These are phyloP conservation scores for Mastacembelus armatus DNA, from an alignment of 2,797 vertebrate species.

Conservation along the genomic window DNA sequence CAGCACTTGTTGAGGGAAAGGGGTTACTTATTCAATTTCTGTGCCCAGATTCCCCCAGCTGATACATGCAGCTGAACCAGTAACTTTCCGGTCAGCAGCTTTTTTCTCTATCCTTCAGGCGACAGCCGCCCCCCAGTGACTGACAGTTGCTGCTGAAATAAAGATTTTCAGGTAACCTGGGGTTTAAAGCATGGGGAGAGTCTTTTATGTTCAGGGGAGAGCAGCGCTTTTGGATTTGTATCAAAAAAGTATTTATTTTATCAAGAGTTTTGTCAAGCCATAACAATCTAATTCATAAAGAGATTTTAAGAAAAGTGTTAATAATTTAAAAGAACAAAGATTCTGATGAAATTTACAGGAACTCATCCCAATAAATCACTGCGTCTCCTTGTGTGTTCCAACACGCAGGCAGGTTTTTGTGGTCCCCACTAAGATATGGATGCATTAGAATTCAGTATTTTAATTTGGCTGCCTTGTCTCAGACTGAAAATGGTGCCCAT, in stretches of 20 bases:
- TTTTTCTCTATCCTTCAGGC: slow-evolving; percentile 45
- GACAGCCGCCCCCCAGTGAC: slow-evolving; percentile 24
- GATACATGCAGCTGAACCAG: slow-evolving; percentile 34
- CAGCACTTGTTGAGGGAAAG: slow-evolving; percentile 10
- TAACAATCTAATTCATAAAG: slow-evolving; percentile 22
- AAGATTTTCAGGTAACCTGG: slow-evolving; percentile 13
- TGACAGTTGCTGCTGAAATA: slow-evolving; percentile 25
- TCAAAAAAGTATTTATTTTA: slow-evolving; percentile 11
- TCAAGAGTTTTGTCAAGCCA: slow-evolving; percentile 15
- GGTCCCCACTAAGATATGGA: slow-evolving; percentile 23
- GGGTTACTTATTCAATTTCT: slow-evolving; percentile 21
- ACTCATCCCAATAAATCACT: slow-evolving; percentile 16
- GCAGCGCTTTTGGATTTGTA: slow-evolving; percentile 5
- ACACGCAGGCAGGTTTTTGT: slow-evolving; percentile 8
- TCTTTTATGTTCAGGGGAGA: slow-evolving; percentile 30
- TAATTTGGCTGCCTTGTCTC: slow-evolving; percentile 39
- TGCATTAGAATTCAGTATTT: slow-evolving; percentile 45
- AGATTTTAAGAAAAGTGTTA: slow-evolving; percentile 8
- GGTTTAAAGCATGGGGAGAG: slow-evolving; percentile 23
- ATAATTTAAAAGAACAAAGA: slow-evolving; percentile 4
- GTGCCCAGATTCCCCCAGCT: slow-evolving; percentile 19
- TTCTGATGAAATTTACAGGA: slow-evolving; percentile 16
- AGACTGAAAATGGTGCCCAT: slow-evolving; percentile 23
- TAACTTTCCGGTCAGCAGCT: slow-evolving; percentile 52
- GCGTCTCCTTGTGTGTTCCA: not conserved